Base-by-base conservation (phyloP, 2,113 vertebrate genomes). In the Capra hircus region DNA sequence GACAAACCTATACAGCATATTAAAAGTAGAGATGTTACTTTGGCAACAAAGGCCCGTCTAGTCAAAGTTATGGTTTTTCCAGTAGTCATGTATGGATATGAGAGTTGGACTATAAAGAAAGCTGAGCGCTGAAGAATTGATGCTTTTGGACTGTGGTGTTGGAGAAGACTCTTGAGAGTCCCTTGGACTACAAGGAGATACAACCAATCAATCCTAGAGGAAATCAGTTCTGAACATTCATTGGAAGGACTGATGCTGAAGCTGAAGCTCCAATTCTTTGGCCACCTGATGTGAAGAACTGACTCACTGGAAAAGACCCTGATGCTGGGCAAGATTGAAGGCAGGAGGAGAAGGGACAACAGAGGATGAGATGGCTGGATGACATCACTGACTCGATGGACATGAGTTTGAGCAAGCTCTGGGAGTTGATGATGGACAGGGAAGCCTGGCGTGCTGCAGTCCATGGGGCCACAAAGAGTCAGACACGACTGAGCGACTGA, bases 91-190 rank as follows among this genome's bases (percentile, higher is more conserved):
- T 40, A 71, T 23, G 19, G 10, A 71, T 71, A 5, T 12, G 67
- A 71, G n/a, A 36, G n/a, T 71, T 71, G n/a, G 67, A 71, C 67
- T 71, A 6, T 23, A 71, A 40, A 71, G 67, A 36, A 40, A 71
- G 67, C 17, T 71, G 67, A 71, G 19, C 0, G 0, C n/a, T 19
- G n/a, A 71, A 71, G 67, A 71, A 71, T 40, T 71, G 67, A 23
- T 71, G 19, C 9, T 71, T 71, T 71, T 71, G 64, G 21, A 71
- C 67, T 71, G 67, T 71, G 67, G 19, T 23, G n/a, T 12, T 71
- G n/a, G 67, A 71, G 19, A 71, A 71, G 67, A 71, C n/a, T 71
- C 67, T 71, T 40, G 67, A 71, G n/a, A 71, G 67, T 71, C n/a
- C 9, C 67, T 67, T 36, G n/a, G 19, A 40, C 19, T 6, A 2